phyloP scores from a whole-genome alignment of 2,797 vertebrate genomes.

The Distichodus sexfasciatus region DNA sequence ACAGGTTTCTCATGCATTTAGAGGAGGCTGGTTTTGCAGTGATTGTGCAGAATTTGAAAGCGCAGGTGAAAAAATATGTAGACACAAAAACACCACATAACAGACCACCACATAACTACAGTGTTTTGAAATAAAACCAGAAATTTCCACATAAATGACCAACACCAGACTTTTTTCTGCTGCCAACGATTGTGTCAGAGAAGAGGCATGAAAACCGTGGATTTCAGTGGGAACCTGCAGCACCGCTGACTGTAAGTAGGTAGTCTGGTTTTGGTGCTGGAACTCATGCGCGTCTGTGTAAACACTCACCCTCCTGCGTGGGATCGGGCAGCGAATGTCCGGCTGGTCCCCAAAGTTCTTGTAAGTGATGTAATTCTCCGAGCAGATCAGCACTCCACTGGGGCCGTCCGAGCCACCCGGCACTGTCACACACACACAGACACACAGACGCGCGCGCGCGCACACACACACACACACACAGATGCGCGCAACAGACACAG shows the following conservation, averaged over 20 bases:
- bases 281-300: neutral
- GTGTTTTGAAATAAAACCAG: neutral
- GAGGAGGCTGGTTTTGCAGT: too few relatives aligned
- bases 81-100: too few relatives aligned
- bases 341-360: slow-evolving; percentile 99
- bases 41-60: too few relatives aligned
- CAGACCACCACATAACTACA: slow-evolving; percentile 2
- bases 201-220: slow-evolving; percentile 56
- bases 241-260: neutral
- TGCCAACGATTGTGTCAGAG: slow-evolving; percentile 46
- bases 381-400: slow-evolving; percentile 96
- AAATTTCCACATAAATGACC: slow-evolving; percentile 26
- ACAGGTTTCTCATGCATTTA: too few relatives aligned
- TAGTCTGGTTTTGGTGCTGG: neutral
- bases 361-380: slow-evolving; percentile 98
- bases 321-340: slow-evolving; percentile 97
- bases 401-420: slow-evolving; percentile 97
- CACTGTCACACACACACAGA: slow-evolving; percentile 67
- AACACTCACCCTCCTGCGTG: slow-evolving; percentile 88
- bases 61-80: too few relatives aligned
- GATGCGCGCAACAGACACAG: neutral
- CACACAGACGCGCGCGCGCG: neutral
- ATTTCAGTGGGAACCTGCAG: slow-evolving; percentile 25
- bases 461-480: neutral
- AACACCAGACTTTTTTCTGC: slow-evolving; percentile 43